Percentiles rank a stretch among this genome's conserved stretches.
These are phyloP conservation scores for Lagopus muta DNA, from an alignment of 2,113 vertebrate genomes.

Conservation along the genomic window DNA sequence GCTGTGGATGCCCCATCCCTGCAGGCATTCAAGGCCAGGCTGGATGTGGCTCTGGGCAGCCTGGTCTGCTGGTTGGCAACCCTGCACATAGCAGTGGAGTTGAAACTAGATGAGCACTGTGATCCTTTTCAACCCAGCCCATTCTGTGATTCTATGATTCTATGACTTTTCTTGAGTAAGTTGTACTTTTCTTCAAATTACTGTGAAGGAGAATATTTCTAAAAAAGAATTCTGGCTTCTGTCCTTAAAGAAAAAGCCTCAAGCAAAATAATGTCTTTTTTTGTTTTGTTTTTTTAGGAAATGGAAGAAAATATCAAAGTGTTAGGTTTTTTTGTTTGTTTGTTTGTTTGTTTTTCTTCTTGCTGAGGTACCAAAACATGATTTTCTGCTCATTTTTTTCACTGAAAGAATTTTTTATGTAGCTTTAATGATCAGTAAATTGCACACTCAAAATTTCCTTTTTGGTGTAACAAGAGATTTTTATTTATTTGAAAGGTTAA, in stretches of 20 bases:
- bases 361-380: accelerated
- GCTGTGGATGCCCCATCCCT: too few relatives aligned
- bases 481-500: background rate
- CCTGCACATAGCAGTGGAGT: too few relatives aligned
- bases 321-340: too few relatives aligned
- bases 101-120: too few relatives aligned
- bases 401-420: background rate
- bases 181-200: background rate
- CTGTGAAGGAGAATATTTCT: background rate
- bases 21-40: too few relatives aligned
- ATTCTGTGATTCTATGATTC: too few relatives aligned
- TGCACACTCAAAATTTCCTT: background rate
- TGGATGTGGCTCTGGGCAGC: too few relatives aligned
- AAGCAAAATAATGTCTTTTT: background rate
- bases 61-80: too few relatives aligned
- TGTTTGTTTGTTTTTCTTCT: too few relatives aligned
- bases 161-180: background rate
- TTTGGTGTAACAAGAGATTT: background rate
- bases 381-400: background rate
- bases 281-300: background rate
- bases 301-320: background rate
- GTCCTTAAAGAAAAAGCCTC: background rate
- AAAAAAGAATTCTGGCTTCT: background rate
- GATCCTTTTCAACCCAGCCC: too few relatives aligned
- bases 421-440: background rate